These are phyloP conservation scores for Drosophila pandora DNA, from an alignment of 1,140 invertebrate species.

Conservation along the genomic window DNA sequence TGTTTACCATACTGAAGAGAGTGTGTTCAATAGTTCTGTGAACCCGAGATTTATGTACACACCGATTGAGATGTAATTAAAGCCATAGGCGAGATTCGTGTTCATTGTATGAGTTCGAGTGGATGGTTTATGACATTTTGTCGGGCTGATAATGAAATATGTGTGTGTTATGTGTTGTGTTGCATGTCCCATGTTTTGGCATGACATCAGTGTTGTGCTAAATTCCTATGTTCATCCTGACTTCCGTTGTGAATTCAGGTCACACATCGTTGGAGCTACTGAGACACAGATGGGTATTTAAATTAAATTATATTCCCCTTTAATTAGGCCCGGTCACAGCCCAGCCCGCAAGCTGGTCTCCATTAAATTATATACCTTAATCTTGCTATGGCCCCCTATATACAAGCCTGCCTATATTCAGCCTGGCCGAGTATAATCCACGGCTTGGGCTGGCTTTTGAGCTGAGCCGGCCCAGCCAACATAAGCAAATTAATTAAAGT, in stretches of 20 bases:
- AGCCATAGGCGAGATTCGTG: background rate
- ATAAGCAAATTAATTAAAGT: slow-evolving; percentile 83
- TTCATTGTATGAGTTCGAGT: background rate
- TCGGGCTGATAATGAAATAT: slow-evolving; percentile 6
- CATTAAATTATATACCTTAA: slow-evolving; percentile 56
- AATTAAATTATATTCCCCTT: slow-evolving; percentile 47
- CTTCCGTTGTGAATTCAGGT: slow-evolving; percentile 40
- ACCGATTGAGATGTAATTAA: slow-evolving; percentile 8
- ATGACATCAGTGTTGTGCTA: slow-evolving; percentile 18
- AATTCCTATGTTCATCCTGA: slow-evolving; percentile 15
- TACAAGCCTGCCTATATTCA: background rate
- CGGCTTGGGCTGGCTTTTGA: slow-evolving; percentile 37
- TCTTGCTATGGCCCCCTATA: slow-evolving; percentile 23
- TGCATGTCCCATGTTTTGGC: slow-evolving; percentile 1
- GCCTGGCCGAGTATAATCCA: background rate
- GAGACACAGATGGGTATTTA: slow-evolving; percentile 14
- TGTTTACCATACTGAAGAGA: slow-evolving; percentile 35
- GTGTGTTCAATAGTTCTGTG: slow-evolving; percentile 30
- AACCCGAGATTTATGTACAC: slow-evolving; percentile 35
- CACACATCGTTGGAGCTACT: slow-evolving; percentile 23
- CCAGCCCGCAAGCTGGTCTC: background rate
- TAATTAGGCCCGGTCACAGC: slow-evolving; percentile 40
- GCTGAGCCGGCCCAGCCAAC: slow-evolving; percentile 39
- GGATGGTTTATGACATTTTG: slow-evolving; percentile 16
- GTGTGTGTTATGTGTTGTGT: background rate